phyloP scores from a whole-genome alignment of 2,113 vertebrate species.

The Callorhinus ursinus region DNA sequence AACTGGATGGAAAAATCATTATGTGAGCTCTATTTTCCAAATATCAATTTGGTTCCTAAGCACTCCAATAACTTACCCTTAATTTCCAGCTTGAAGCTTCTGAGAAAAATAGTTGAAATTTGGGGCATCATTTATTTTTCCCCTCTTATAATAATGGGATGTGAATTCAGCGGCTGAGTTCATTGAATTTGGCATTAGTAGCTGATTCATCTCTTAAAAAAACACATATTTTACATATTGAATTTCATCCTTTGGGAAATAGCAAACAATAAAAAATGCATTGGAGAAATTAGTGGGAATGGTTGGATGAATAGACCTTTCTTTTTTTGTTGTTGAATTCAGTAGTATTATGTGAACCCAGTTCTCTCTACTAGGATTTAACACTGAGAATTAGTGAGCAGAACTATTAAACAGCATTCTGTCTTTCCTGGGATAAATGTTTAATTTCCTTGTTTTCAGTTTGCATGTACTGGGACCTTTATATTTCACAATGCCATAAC shows the following conservation, averaged over 20 bases:
- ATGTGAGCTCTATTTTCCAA: conserved; percentile 80
- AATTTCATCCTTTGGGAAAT: conserved; percentile 72
- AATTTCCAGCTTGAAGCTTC: conserved; percentile 69
- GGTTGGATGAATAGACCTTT: conserved; percentile 34
- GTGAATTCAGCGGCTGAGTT: conserved; percentile 55
- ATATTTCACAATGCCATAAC: neutral
- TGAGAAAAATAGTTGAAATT: conserved; percentile 77
- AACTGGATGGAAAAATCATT: conserved; percentile 82
- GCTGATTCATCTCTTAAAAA: conserved; percentile 73
- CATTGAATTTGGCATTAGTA: conserved; percentile 79
- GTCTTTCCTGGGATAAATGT: neutral
- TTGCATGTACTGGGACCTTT: neutral
- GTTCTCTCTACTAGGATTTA: neutral
- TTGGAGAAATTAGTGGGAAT: conserved; percentile 48
- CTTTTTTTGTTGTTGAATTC: neutral
- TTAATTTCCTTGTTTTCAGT: neutral
- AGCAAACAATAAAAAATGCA: conserved; percentile 70
- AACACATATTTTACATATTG: conserved; percentile 73
- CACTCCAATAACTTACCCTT: conserved; percentile 79
- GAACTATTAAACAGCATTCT: neutral
- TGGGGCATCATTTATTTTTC: conserved; percentile 67
- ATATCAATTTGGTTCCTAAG: conserved; percentile 81
- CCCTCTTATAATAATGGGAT: conserved; percentile 68
- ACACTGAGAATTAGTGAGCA: neutral
- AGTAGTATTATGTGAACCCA: neutral